Evolutionary conservation across 2,797 vertebrate genomes (phyloP).

Genomic region (Anguilla megastoma): DNA sequence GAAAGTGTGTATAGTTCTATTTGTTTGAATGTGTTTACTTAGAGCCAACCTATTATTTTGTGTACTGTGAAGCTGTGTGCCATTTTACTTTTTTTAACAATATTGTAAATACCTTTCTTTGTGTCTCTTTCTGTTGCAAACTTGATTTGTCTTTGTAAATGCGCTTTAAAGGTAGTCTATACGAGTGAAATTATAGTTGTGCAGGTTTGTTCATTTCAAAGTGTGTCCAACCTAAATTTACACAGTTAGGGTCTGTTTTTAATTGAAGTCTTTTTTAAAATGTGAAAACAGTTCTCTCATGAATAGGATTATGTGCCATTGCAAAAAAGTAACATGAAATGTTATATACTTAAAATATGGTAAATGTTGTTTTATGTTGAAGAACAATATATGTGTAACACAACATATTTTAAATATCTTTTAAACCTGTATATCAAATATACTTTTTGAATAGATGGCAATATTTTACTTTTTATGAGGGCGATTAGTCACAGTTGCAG

Average conservation of each 20-base stretch:
- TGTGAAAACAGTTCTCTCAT: neutral
- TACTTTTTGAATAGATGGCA: neutral
- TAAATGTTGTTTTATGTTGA: neutral
- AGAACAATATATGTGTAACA: neutral
- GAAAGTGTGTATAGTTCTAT: conserved; percentile 86
- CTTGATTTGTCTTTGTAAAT: neutral
- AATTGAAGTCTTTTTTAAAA: neutral
- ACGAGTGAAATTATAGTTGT: neutral
- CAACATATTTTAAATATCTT: neutral
- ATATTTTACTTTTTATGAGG: conserved; percentile 10
- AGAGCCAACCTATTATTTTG: conserved; percentile 84
- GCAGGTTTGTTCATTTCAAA: neutral
- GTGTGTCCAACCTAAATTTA: neutral
- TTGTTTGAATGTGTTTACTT: conserved; percentile 83
- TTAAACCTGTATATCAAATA: neutral
- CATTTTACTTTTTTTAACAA: conserved; percentile 54
- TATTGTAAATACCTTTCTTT: conserved; percentile 62
- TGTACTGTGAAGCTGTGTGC: conserved; percentile 90
- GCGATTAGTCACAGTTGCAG: neutral
- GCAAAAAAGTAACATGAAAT: neutral
- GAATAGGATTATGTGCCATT: neutral
- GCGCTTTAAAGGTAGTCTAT: neutral
- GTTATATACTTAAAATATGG: neutral
- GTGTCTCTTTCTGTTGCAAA: neutral
- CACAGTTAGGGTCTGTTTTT: neutral